Percentiles rank a stretch among this genome's conserved stretches.
Conservation (phyloP, 2,797 vertebrate genomes). For the Acrossocheilus wenchowensis region DNA sequence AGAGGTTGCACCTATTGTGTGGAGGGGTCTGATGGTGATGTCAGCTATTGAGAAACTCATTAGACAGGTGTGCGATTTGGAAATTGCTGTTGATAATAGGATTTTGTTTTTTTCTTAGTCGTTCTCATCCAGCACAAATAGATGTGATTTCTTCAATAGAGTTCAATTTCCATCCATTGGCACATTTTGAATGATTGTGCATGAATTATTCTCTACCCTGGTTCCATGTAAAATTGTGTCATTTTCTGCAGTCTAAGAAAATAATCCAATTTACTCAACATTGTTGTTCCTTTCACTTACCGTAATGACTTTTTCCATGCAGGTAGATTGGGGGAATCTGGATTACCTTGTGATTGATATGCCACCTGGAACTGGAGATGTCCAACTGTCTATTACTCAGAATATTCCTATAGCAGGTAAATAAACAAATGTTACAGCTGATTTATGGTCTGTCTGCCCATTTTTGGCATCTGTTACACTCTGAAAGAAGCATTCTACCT, state of each 20-base stretch:
- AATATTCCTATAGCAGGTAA: conserved; percentile 92
- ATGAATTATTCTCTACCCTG: not conserved
- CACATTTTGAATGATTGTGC: not conserved
- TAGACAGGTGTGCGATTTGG: conserved; percentile 82
- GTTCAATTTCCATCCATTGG: not conserved
- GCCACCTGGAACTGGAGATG: conserved; percentile 97
- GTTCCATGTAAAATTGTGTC: not conserved
- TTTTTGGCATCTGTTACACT: not conserved
- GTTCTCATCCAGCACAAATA: conserved; percentile 6
- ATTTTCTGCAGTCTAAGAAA: not conserved
- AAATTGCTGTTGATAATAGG: not conserved
- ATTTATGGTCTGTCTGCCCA: conserved; percentile 8
- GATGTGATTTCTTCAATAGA: not conserved
- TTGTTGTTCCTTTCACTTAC: not conserved
- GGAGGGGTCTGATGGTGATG: conserved; percentile 98
- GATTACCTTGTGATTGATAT: conserved; percentile 96
- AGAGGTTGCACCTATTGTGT: conserved; percentile 88
- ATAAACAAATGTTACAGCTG: not conserved
- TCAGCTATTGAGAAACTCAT: conserved; percentile 92
- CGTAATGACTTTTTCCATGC: conserved; percentile 62
- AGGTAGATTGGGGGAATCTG: conserved; percentile 94
- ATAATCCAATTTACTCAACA: not conserved
- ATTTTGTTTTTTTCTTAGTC: conserved; percentile 17
- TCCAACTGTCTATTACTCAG: conserved; percentile 93
- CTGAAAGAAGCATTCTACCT: not conserved